Evolutionary conservation across 2,797 vertebrate genomes (phyloP).

Genomic region (Podarcis siculus): DNA sequence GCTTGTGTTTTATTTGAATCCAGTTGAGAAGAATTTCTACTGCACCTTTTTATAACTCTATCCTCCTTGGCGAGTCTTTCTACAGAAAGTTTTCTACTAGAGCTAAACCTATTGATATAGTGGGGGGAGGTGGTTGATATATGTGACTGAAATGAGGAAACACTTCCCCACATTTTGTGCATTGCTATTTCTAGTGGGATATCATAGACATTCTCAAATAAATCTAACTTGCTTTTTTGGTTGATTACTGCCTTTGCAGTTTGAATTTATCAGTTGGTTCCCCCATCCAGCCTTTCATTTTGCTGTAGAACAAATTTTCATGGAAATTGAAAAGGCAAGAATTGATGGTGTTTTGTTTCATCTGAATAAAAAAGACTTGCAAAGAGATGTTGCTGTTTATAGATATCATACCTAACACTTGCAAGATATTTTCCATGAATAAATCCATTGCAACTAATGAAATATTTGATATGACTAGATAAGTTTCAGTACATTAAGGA

Average conservation of each 20-base stretch:
- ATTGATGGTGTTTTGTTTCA: conserved; percentile 62
- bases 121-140: neutral
- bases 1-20: conserved; percentile 53
- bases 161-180: neutral
- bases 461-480: conserved; percentile 61
- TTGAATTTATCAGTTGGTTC: conserved; percentile 38
- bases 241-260: conserved; percentile 22
- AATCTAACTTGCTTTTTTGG: conserved; percentile 38
- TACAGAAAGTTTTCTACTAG: conserved; percentile 29
- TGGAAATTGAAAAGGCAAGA: conserved; percentile 41
- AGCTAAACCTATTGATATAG: neutral
- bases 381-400: conserved; percentile 45
- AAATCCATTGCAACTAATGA: conserved; percentile 66
- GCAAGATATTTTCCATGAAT: conserved; percentile 62
- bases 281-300: conserved; percentile 22
- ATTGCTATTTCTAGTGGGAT: neutral
- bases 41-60: conserved; percentile 30
- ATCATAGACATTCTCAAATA: conserved; percentile 43
- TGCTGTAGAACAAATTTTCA: conserved; percentile 46
- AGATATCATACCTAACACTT: conserved; percentile 41
- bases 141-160: neutral
- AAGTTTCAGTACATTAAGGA: conserved; percentile 61
- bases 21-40: conserved; percentile 47
- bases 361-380: conserved; percentile 57
- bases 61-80: conserved; percentile 27